Conservation (phyloP, 2,888 invertebrate genomes). For the Macrostomum cliftonense region DNA sequence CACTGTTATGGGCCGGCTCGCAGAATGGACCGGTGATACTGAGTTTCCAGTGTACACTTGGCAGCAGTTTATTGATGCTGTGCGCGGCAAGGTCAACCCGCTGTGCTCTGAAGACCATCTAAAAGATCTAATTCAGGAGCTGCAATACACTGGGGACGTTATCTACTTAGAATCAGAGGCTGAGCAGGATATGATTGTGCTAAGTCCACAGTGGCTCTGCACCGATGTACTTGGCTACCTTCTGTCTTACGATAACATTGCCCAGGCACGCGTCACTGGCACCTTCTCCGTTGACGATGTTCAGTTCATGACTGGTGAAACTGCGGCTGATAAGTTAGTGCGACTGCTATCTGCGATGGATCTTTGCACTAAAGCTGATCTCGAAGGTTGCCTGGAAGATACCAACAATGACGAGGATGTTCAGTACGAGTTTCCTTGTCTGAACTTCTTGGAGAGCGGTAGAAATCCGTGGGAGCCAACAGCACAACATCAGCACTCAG, state of each 20-base stretch:
- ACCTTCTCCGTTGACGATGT: constrained; percentile 55
- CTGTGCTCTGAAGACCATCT: constrained; percentile 49
- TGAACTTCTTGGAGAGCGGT: constrained; percentile 47
- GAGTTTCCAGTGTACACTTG: constrained; percentile 48
- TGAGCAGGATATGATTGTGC: constrained; percentile 46
- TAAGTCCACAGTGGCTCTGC: constrained; percentile 40
- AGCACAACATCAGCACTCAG: constrained; percentile 28
- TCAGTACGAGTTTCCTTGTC: constrained; percentile 57
- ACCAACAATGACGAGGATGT: constrained; percentile 46
- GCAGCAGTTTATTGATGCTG: constrained; percentile 44
- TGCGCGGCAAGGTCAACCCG: constrained; percentile 47
- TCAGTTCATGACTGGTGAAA: constrained; percentile 51
- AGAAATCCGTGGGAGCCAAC: constrained; percentile 48
- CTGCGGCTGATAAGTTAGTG: constrained; percentile 52
- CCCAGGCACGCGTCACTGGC: constrained; percentile 39
- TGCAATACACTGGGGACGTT: constrained; percentile 47
- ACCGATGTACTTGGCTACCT: constrained; percentile 45
- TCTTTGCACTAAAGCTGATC: constrained; percentile 51
- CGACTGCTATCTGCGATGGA: constrained; percentile 51
- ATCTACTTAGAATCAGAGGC: constrained; percentile 44
- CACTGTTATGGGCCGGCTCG: constrained; percentile 42
- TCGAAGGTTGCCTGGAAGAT: constrained; percentile 33
- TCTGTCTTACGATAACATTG: constrained; percentile 30
- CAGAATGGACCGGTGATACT: constrained; percentile 41
- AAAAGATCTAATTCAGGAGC: constrained; percentile 46